These are phyloP conservation scores for Drepana falcataria DNA, from an alignment of 2,888 invertebrate species.

Conservation along the genomic window DNA sequence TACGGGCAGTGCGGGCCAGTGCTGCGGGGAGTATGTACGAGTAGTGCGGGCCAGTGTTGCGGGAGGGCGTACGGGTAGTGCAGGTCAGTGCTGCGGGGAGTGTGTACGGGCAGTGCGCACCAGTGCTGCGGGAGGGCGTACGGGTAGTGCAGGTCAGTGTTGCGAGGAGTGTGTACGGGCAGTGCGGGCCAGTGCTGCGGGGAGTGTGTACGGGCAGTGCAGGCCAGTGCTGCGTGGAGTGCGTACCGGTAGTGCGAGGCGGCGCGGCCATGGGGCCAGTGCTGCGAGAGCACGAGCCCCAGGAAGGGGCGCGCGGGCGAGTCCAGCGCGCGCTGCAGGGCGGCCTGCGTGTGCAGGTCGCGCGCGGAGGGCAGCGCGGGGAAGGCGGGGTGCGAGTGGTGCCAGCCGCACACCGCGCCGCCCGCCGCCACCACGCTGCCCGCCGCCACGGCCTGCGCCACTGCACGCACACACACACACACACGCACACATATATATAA, in stretches of 20 bases:
- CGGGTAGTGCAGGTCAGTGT: slow-evolving; percentile 52
- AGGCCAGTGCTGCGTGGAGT: not conserved
- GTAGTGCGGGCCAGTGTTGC: too few species aligned
- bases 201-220: slow-evolving; percentile 86
- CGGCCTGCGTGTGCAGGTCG: slow-evolving; percentile 82
- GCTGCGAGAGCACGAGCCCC: slow-evolving; percentile 83
- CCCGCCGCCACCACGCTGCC: slow-evolving; percentile 70
- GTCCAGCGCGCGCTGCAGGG: slow-evolving; percentile 64
- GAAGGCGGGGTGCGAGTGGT: slow-evolving; percentile 88
- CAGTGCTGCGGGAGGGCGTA: slow-evolving; percentile 79
- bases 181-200: slow-evolving; percentile 83
- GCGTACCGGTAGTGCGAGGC: slow-evolving; percentile 74
- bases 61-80: slow-evolving; percentile 84
- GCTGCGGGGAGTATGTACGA: too few species aligned
- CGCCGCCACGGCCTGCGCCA: slow-evolving; percentile 79
- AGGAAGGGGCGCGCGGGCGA: slow-evolving; percentile 71
- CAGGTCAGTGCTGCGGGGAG: not conserved
- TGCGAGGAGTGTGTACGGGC: slow-evolving; percentile 78
- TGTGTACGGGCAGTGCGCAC: slow-evolving; percentile 32
- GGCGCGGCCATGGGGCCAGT: slow-evolving; percentile 72
- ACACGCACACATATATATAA: not conserved
- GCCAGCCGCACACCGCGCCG: slow-evolving; percentile 82
- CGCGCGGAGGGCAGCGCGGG: slow-evolving; percentile 83
- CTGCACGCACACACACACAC: slow-evolving; percentile 22
- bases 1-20: too few species aligned